Evolutionary conservation across 2,888 invertebrate genomes (phyloP).

Genomic region (Pteria penguin): DNA sequence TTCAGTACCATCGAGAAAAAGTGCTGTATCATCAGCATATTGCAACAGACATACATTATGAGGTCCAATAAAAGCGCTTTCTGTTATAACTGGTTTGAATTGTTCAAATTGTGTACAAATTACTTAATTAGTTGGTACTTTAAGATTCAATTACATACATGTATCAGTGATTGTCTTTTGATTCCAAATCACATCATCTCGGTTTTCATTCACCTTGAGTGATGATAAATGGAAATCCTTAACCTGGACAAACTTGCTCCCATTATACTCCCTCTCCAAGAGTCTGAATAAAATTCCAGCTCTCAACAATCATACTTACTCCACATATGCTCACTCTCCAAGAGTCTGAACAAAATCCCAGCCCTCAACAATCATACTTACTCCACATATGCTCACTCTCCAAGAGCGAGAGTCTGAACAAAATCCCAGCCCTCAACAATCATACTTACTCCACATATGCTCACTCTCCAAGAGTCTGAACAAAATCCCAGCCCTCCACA

Average conservation of each 20-base stretch:
- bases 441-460: slow-evolving; percentile 98
- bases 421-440: slow-evolving; percentile 96
- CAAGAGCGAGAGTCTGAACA: slow-evolving; percentile 92
- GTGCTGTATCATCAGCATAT: too few species aligned
- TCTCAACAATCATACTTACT: slow-evolving; percentile 96
- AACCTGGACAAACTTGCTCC: slow-evolving; percentile 97
- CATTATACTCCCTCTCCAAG: slow-evolving; percentile 97
- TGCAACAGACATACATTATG: too few species aligned
- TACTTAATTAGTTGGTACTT: too few species aligned
- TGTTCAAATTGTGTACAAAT: too few species aligned
- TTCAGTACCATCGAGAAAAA: too few species aligned
- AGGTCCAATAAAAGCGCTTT: too few species aligned
- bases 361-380: slow-evolving; percentile 93
- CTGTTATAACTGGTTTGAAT: too few species aligned
- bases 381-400: slow-evolving; percentile 98
- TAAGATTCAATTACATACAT: too few species aligned
- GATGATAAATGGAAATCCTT: too few species aligned
- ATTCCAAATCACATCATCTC: too few species aligned
- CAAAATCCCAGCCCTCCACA: slow-evolving; percentile 94
- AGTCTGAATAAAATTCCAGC: slow-evolving; percentile 95
- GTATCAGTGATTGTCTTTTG: too few species aligned
- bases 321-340: slow-evolving; percentile 97
- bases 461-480: slow-evolving; percentile 95
- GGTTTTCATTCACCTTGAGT: too few species aligned
- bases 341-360: slow-evolving; percentile 95